Conservation (phyloP, 2,113 vertebrate species). For the Diglossa brunneiventris region DNA sequence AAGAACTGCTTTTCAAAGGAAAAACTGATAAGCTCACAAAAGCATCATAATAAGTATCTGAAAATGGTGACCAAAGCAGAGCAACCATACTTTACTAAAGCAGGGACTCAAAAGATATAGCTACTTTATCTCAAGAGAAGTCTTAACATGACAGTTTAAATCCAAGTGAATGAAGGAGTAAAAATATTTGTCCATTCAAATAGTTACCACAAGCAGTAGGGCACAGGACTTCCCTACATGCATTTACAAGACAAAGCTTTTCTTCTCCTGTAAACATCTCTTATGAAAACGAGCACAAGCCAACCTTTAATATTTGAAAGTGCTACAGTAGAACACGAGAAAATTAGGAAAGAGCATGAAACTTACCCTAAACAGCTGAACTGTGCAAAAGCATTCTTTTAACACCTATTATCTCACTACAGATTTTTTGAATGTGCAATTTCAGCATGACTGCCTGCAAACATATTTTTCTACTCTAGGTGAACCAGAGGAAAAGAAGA, state of each 20-base stretch:
- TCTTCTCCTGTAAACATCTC: background rate
- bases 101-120: background rate
- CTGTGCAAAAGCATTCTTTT: background rate
- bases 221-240: background rate
- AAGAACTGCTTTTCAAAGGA: background rate
- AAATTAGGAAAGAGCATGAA: background rate
- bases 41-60: background rate
- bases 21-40: background rate
- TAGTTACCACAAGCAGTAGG: background rate
- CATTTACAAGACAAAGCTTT: background rate
- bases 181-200: background rate
- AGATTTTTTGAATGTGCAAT: background rate
- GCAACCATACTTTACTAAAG: background rate
- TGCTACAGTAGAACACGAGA: background rate
- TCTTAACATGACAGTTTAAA: background rate
- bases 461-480: background rate
- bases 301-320: background rate
- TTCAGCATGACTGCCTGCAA: background rate
- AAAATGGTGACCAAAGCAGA: background rate
- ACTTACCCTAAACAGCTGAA: background rate
- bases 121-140: background rate
- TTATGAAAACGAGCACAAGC: background rate
- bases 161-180: rapidly evolving
- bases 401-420: background rate
- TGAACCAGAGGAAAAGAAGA: background rate